Evolutionary conservation across 1,140 invertebrate species (phyloP).

Genomic region (Hormaphis cornu): DNA sequence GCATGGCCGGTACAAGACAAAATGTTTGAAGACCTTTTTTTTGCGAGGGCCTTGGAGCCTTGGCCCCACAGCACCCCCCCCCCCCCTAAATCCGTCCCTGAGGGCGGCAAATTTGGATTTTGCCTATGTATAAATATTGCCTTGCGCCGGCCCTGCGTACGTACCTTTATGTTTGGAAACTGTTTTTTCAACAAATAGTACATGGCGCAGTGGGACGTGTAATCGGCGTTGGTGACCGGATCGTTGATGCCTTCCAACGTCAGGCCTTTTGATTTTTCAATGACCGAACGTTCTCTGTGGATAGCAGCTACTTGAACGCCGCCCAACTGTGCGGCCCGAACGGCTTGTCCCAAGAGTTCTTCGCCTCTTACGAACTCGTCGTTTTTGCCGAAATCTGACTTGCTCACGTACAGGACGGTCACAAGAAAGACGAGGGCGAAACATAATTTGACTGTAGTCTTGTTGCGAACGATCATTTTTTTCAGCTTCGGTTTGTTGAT

Average conservation of each 20-base stretch:
- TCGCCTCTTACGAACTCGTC: conserved; percentile 57
- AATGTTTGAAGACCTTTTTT: no score
- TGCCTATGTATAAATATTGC: no score
- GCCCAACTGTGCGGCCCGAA: conserved; percentile 68
- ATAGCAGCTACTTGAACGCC: conserved; percentile 64
- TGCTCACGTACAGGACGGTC: not conserved
- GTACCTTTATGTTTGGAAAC: conserved; percentile 64
- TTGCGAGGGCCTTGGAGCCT: no score
- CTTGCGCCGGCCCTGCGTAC: no score
- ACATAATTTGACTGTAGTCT: not conserved
- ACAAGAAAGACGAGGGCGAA: not conserved
- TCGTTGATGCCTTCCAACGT: conserved; percentile 83
- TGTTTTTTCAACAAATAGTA: conserved; percentile 61
- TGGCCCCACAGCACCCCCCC: no score
- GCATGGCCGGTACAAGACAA: no score
- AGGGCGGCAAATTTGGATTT: no score
- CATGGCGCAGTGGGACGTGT: conserved; percentile 81
- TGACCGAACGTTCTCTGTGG: conserved; percentile 49
- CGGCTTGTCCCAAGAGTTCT: conserved; percentile 62
- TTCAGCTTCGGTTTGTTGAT: not conserved
- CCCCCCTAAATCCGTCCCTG: no score
- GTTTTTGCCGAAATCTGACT: conserved; percentile 34
- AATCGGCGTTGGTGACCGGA: conserved; percentile 78
- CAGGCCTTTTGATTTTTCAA: conserved; percentile 72
- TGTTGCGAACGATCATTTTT: conserved; percentile 1